A percentile compares a stretch with the other conserved stretches of the same genome.
These are phyloP conservation scores for Sinodicranocentrus sp. DNA, from an alignment of 2,888 invertebrate genomes.

Conservation along the genomic window DNA sequence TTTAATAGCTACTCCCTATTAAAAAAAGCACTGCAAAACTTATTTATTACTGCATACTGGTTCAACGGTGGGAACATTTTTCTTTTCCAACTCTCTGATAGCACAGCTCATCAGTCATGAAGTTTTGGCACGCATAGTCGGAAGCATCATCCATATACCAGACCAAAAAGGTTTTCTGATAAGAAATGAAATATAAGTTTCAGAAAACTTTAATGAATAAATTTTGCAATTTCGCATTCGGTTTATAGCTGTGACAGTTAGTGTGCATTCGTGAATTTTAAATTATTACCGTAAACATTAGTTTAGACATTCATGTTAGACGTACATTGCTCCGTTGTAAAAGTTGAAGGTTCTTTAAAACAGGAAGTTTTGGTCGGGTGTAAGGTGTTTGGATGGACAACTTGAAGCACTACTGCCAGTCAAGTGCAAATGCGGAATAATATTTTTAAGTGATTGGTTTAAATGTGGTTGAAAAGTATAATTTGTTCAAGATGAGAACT, in stretches of 20 bases:
- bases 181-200: background rate
- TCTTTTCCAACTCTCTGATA: background rate
- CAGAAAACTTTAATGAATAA: background rate
- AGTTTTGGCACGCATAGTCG: background rate
- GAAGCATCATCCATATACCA: background rate
- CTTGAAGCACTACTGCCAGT: background rate
- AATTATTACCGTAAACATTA: background rate
- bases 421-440: background rate
- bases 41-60: background rate
- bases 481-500: background rate
- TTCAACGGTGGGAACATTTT: constrained; percentile 1
- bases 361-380: background rate
- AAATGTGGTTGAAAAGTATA: background rate
- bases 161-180: background rate
- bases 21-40: background rate
- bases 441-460: background rate
- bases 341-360: too few species aligned
- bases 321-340: too few species aligned
- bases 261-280: background rate
- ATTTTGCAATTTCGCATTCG: background rate
- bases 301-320: too few species aligned
- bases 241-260: background rate
- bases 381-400: background rate
- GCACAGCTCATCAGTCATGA: constrained; percentile 27
- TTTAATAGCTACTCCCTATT: background rate